Evolutionary conservation across 2,888 invertebrate species (phyloP).

Genomic region (Barypeithes pellucidus): DNA sequence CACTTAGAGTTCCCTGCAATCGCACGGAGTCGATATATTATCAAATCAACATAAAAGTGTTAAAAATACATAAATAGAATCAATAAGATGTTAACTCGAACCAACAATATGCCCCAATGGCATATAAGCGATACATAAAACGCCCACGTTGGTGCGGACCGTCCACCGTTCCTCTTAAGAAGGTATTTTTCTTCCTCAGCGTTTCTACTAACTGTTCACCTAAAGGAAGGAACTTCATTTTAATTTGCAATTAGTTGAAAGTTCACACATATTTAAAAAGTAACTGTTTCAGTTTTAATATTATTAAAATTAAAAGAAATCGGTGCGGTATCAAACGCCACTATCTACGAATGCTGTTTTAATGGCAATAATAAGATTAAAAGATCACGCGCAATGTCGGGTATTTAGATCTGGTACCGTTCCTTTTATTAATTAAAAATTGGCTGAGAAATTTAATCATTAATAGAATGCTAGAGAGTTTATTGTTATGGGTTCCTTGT

Average conservation of each 20-base stretch:
- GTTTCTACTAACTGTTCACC: slow-evolving; percentile 53
- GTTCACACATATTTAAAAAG: slow-evolving; percentile 67
- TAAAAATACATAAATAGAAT: too few species aligned
- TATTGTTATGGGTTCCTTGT: too few species aligned
- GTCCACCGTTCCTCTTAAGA: slow-evolving; percentile 18
- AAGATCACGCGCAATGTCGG: slow-evolving; percentile 12
- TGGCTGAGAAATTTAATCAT: slow-evolving; percentile 22
- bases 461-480: slow-evolving; percentile 24
- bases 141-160: slow-evolving; percentile 39
- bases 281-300: slow-evolving; percentile 62
- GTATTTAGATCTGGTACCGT: slow-evolving; percentile 18
- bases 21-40: too few species aligned
- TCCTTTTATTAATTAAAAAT: slow-evolving; percentile 30
- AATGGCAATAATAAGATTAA: slow-evolving; percentile 17
- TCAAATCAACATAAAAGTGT: too few species aligned
- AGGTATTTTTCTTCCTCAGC: slow-evolving; percentile 49
- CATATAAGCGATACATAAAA: too few species aligned
- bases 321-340: slow-evolving; percentile 23
- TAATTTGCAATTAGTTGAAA: slow-evolving; percentile 64
- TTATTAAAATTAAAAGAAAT: slow-evolving; percentile 52
- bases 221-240: slow-evolving; percentile 65
- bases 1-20: too few species aligned
- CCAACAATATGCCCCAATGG: too few species aligned
- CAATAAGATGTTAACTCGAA: too few species aligned
- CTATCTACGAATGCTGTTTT: slow-evolving; percentile 3